Evolutionary conservation across 2,888 invertebrate species (phyloP).

Genomic region (Laspeyria flexula): DNA sequence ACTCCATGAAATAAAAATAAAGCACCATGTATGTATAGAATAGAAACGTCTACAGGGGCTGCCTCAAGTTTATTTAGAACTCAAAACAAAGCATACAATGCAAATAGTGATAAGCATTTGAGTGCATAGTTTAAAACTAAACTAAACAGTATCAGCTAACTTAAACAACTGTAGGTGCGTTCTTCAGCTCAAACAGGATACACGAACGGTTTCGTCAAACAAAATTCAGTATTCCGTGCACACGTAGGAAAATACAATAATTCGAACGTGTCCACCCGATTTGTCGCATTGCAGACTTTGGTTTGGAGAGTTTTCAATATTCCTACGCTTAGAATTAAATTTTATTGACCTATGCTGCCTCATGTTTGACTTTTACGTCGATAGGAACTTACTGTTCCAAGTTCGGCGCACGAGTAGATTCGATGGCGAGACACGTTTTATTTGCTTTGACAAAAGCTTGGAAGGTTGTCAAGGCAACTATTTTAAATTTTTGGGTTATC

Average conservation of each 20-base stretch:
- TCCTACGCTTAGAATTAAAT: constrained; percentile 50
- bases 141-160: constrained; percentile 51
- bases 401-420: constrained; percentile 11
- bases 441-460: constrained; percentile 33
- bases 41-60: too few relatives aligned
- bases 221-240: constrained; percentile 63
- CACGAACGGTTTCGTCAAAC: constrained; percentile 62
- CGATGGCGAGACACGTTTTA: constrained; percentile 19
- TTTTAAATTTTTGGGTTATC: too few relatives aligned
- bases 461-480: constrained; percentile 35
- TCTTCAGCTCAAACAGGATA: constrained; percentile 54
- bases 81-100: constrained; percentile 7
- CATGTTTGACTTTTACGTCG: constrained; percentile 40
- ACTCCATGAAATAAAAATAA: too few relatives aligned
- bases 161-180: constrained; percentile 41
- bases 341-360: constrained; percentile 44
- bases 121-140: constrained; percentile 49
- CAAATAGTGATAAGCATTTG: constrained; percentile 43
- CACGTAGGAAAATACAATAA: constrained; percentile 69
- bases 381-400: constrained; percentile 30
- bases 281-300: constrained; percentile 78
- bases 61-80: neutral
- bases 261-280: constrained; percentile 75
- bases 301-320: constrained; percentile 67
- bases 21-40: too few relatives aligned